phyloP scores from a whole-genome alignment of 2,888 invertebrate species.

The Pedicia rivosa region DNA sequence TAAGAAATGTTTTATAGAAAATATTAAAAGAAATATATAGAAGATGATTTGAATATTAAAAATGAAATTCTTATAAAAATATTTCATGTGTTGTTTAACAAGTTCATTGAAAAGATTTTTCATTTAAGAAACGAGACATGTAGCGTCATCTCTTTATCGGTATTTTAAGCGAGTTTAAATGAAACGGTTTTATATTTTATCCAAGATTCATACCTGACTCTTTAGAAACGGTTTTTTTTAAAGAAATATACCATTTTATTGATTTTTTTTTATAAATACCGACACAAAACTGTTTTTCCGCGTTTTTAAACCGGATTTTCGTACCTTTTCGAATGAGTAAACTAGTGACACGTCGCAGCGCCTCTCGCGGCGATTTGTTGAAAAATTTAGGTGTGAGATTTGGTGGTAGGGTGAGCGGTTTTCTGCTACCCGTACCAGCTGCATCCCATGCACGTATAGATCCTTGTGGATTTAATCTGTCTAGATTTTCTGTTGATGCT shows the following conservation, averaged over 20 bases:
- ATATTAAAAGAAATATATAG: no score
- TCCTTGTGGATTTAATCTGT: conserved; percentile 40
- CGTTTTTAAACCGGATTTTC: conserved; percentile 14
- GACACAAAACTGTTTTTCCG: neutral
- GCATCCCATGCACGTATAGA: conserved; percentile 36
- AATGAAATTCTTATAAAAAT: no score
- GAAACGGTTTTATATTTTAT: neutral
- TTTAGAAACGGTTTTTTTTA: no score
- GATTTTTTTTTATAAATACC: neutral
- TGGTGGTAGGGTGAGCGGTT: conserved; percentile 74
- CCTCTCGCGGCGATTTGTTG: conserved; percentile 75
- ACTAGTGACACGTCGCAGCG: conserved; percentile 74
- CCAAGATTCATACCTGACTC: no score
- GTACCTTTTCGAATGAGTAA: conserved; percentile 72
- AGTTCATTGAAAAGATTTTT: no score
- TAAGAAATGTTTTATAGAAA: no score
- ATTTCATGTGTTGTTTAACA: no score
- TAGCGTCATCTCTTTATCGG: no score
- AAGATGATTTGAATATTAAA: no score
- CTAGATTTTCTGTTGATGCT: conserved; percentile 72
- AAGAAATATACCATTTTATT: no score
- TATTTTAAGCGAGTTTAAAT: neutral
- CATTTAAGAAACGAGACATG: no score
- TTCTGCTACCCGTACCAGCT: conserved; percentile 40
- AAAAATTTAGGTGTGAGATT: conserved; percentile 81